These are phyloP conservation scores for Poecilus cupreus DNA, from an alignment of 2,888 invertebrate species.

Conservation along the genomic window DNA sequence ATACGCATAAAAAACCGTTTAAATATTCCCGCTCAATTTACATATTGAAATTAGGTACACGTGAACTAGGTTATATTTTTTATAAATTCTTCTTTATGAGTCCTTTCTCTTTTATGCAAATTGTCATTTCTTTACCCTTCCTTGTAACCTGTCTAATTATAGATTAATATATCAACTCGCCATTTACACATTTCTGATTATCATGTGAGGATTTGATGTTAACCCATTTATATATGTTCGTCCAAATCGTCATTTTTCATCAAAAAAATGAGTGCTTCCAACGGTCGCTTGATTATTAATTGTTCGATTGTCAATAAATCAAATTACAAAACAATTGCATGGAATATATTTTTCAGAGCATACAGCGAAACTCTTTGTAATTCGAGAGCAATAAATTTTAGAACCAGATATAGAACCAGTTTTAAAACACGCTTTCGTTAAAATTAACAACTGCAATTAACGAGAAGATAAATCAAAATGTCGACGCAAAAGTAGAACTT, in stretches of 20 bases:
- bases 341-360: neutral
- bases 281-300: constrained; percentile 7
- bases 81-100: no score
- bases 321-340: constrained; percentile 9
- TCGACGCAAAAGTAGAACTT: neutral
- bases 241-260: no score
- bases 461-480: constrained; percentile 6
- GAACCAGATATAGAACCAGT: constrained; percentile 10
- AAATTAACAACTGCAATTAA: constrained; percentile 30
- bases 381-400: neutral
- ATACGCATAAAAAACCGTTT: constrained; percentile 3
- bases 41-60: constrained; percentile 21
- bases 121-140: neutral
- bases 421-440: constrained; percentile 14
- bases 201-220: no score
- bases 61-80: constrained; percentile 8
- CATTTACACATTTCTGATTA: no score
- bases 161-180: no score
- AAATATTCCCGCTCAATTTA: neutral
- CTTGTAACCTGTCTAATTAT: constrained; percentile 1
- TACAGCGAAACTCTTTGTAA: neutral
- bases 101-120: constrained; percentile 11
- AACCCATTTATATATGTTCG: no score
- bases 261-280: neutral
- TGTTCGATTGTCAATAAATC: constrained; percentile 13